Evolutionary conservation across 2,797 vertebrate genomes (phyloP), one percentile per base, ranked within the genome.

Genomic region (Balearica regulorum): DNA sequence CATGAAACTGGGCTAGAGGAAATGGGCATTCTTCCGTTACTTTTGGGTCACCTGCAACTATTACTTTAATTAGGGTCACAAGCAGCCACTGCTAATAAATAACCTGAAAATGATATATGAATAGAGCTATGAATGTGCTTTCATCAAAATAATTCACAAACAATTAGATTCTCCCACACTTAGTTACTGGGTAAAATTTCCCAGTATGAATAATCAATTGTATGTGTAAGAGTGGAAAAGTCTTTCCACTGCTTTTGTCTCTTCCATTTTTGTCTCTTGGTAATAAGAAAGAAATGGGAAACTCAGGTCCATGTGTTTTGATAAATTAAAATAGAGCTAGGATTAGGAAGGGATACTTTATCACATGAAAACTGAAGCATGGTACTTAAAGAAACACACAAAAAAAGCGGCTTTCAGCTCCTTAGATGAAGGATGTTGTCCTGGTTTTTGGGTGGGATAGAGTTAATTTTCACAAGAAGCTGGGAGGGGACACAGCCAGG

Each of bases 1-100:
- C 79, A 77, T 82, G 70, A 90, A 96, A 93, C n/a, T 89, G 84
- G 94, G 91, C 64, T 60, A 95, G 79, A 84, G 93, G 92, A 97
- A 96, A 94, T 86, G 12, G 61, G 65, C 64, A 9, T 78, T 96
- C 54, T 58, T 94, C 66, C 3, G 0, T 92, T 92, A 83, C 66
- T 90, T 69, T 53, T 85, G 88, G 65, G 89, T 97, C 92, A 96
- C 91, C 86, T 94, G 82, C 71, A 92, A 94, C 77, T 94, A 72
- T 86, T 90, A 90, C 22, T 75, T 94, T 95, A 94, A 94, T 90
- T 73, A 83, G 43, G 44, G 66, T 95, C 87, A 95, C 89, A 80
- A 87, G 87, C 75, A 93, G 66, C 62, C 69, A 60, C 29, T 64
- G 66, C 68, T 86, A 82, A 93, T 70, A 95, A 90, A 82, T 72